A percentile compares a stretch with the other conserved stretches of the same genome.
Conservation (phyloP, 2,113 vertebrate genomes). For the Xiphias gladius region DNA sequence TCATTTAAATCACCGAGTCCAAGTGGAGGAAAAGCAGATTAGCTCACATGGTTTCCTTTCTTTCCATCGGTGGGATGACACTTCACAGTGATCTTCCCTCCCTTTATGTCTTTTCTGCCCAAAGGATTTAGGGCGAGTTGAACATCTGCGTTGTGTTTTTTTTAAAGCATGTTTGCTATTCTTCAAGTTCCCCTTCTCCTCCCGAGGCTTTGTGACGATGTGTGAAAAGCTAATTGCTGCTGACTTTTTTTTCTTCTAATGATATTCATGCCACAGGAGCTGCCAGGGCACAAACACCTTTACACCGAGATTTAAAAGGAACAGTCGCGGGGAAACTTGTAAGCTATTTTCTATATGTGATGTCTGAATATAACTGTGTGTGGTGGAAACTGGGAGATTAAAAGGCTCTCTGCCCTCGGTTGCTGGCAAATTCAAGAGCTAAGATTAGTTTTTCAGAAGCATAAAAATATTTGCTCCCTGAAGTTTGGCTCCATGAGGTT, state of each 20-base stretch:
- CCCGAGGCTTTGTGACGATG: constrained; percentile 18
- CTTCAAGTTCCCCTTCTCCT: not conserved
- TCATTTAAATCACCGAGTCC: not conserved
- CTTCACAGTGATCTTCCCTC: not conserved
- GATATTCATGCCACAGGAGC: constrained; percentile 62
- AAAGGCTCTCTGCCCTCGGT: not conserved
- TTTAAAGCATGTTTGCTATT: constrained; percentile 8
- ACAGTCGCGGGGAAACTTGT: not conserved
- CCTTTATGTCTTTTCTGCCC: constrained; percentile 7
- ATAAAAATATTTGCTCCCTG: not conserved
- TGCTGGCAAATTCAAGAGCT: not conserved
- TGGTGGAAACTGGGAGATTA: not conserved
- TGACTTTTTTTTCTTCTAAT: constrained; percentile 55
- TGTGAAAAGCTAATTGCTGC: constrained; percentile 59
- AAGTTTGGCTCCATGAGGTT: not conserved
- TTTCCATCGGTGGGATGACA: not conserved
- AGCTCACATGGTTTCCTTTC: no score
- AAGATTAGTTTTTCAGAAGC: constrained; percentile 1
- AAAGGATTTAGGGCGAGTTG: not conserved
- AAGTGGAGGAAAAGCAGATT: not conserved
- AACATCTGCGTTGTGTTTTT: constrained; percentile 53
- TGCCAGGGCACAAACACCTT: constrained; percentile 47
- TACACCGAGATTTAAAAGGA: not conserved
- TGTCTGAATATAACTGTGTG: not conserved
- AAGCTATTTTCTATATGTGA: constrained; percentile 38